Percentiles rank a stretch among this genome's conserved stretches.
phyloP scores from a whole-genome alignment of 2,113 vertebrate genomes.

The Gadus macrocephalus region DNA sequence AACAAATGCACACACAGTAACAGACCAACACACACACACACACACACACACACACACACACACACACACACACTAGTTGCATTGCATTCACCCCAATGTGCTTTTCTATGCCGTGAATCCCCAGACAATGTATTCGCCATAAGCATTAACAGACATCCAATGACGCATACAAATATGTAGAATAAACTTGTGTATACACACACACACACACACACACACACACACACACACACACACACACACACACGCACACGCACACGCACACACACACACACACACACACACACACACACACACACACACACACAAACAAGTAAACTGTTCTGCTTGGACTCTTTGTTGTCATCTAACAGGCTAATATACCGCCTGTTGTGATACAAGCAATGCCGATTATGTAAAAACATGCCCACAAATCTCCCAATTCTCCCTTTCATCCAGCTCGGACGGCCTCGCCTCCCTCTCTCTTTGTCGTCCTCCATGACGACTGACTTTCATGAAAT shows the following conservation, averaged over 20 bases:
- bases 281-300: neutral
- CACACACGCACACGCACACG: slow-evolving; percentile 3
- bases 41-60: slow-evolving; percentile 1
- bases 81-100: too few relatives aligned
- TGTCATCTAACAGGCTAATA: neutral
- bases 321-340: neutral
- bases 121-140: too few relatives aligned
- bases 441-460: neutral
- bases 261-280: slow-evolving; percentile 1
- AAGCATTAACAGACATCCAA: too few relatives aligned
- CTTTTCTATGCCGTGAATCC: too few relatives aligned
- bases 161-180: too few relatives aligned
- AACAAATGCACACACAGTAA: slow-evolving; percentile 9
- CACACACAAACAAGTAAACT: neutral
- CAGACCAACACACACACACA: slow-evolving; percentile 4
- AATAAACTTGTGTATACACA: neutral
- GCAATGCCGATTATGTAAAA: neutral
- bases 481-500: neutral
- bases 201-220: neutral
- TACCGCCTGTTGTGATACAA: slow-evolving; percentile 5
- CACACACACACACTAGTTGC: too few relatives aligned
- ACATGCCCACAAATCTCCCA: slow-evolving; percentile 12
- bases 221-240: neutral
- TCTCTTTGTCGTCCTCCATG: slow-evolving; percentile 6
- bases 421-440: slow-evolving; percentile 12